A percentile compares a stretch with the other conserved stretches of the same genome.
phyloP scores from a whole-genome alignment of 2,113 vertebrate genomes.

The Micronycteris hirsuta region DNA sequence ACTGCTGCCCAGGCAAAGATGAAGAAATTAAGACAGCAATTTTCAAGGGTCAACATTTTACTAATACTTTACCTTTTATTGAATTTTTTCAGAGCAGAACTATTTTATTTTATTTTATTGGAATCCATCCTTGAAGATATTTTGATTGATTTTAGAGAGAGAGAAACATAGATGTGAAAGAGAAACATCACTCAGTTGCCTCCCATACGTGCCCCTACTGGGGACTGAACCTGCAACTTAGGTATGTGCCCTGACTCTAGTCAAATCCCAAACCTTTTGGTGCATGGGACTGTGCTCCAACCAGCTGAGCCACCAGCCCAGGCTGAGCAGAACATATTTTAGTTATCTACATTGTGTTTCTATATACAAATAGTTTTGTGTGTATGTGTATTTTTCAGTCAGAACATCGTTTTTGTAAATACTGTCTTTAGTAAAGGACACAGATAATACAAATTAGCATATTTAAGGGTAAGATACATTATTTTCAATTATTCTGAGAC shows the following conservation, averaged over 20 bases:
- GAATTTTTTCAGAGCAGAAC: background rate
- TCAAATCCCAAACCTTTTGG: too few relatives aligned
- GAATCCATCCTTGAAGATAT: too few relatives aligned
- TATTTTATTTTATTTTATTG: too few relatives aligned
- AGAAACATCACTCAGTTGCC: too few relatives aligned
- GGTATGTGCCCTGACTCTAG: too few relatives aligned
- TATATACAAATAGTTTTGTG: background rate
- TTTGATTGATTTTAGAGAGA: too few relatives aligned
- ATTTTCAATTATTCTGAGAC: background rate
- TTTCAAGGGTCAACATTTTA: background rate
- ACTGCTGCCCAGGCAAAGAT: background rate
- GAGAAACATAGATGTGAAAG: too few relatives aligned
- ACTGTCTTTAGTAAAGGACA: background rate
- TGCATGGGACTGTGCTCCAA: too few relatives aligned
- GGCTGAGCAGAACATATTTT: background rate
- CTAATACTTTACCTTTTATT: background rate
- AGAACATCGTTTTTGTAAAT: slow-evolving; percentile 9
- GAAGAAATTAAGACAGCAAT: background rate
- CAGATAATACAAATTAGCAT: background rate
- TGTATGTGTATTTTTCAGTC: background rate
- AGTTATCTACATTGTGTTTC: background rate
- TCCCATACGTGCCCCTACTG: too few relatives aligned
- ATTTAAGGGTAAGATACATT: background rate
- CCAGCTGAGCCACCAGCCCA: too few relatives aligned
- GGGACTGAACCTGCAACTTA: too few relatives aligned